phyloP scores from a whole-genome alignment of 1,140 invertebrate species.

The Delia radicum region DNA sequence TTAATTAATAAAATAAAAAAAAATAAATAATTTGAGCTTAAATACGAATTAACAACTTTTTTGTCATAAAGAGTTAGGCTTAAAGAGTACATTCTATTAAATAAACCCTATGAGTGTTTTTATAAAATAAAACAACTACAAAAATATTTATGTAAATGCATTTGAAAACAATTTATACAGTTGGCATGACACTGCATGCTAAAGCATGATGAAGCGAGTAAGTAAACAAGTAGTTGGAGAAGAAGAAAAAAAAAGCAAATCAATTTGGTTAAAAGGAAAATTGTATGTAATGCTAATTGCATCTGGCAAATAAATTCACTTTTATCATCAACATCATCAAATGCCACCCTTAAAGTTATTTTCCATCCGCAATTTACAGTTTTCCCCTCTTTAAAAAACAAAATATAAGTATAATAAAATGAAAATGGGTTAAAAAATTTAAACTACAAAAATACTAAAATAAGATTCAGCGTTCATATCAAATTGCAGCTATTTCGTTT shows the following conservation, averaged over 20 bases:
- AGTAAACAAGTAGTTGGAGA: neutral
- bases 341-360: neutral
- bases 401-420: neutral
- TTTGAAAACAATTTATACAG: neutral
- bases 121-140: no score
- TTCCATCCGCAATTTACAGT: neutral
- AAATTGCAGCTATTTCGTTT: neutral
- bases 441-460: neutral
- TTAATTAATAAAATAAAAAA: no score
- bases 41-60: no score
- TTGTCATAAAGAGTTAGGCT: no score
- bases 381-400: neutral
- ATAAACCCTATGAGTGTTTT: no score
- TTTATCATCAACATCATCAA: neutral
- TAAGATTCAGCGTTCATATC: no score
- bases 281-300: neutral
- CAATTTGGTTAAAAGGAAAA: slow-evolving; percentile 6
- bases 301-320: neutral
- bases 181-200: neutral
- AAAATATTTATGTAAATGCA: no score
- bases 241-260: neutral
- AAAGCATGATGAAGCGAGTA: neutral
- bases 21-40: no score
- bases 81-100: no score
- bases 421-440: no score